Conservation (phyloP, 2,888 invertebrate species). For the Cantharis rustica region DNA sequence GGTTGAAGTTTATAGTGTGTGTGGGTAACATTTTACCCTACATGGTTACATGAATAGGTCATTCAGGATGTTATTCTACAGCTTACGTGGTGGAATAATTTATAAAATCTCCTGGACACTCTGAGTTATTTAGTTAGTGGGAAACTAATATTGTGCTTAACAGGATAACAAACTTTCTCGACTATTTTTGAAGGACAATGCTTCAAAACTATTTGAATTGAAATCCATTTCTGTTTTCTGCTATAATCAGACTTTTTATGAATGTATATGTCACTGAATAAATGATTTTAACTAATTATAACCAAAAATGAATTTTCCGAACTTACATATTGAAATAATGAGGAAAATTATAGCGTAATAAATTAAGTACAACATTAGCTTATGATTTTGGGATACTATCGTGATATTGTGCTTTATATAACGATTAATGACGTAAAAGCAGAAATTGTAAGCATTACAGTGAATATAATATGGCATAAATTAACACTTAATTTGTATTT, state of each 20-base stretch:
- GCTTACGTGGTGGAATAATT: background rate
- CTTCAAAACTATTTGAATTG: background rate
- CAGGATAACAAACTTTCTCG: background rate
- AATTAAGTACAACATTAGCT: background rate
- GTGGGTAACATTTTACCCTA: background rate
- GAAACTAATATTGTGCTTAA: background rate
- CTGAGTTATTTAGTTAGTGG: background rate
- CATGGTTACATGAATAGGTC: background rate
- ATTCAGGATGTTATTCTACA: background rate
- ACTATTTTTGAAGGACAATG: background rate
- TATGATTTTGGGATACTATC: background rate
- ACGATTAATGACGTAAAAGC: background rate
- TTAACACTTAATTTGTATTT: background rate
- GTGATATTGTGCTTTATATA: background rate
- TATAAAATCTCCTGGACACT: background rate
- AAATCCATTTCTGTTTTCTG: too few relatives aligned
- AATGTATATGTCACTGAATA: too few relatives aligned
- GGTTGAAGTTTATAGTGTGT: background rate
- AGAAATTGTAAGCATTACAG: background rate
- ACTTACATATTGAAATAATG: background rate
- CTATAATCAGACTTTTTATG: too few relatives aligned
- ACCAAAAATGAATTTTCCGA: background rate
- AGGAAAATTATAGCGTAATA: background rate
- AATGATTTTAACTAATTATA: background rate
- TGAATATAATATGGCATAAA: background rate